A percentile compares a stretch with the other conserved stretches of the same genome.
Conservation (phyloP, 2,888 invertebrate genomes). For the Shargacucullia verbasci region DNA sequence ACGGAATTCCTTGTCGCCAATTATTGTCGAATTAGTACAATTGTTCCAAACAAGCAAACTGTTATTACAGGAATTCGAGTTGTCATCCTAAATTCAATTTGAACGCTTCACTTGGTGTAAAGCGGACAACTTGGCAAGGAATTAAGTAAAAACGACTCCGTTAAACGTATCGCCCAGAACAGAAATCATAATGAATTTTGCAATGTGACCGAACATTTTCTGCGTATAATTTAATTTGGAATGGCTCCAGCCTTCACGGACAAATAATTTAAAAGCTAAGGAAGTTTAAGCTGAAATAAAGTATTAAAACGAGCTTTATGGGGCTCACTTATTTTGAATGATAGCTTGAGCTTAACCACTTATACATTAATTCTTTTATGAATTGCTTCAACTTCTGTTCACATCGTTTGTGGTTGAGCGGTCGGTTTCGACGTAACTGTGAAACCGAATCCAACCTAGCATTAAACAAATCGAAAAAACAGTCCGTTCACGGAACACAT, state of each 20-base stretch:
- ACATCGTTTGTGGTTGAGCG: conserved; percentile 31
- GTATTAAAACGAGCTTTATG: conserved; percentile 86
- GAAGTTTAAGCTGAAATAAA: conserved; percentile 87
- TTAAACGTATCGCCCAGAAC: conserved; percentile 67
- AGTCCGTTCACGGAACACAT: conserved; percentile 61
- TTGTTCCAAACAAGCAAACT: conserved; percentile 60
- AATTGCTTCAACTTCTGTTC: conserved; percentile 67
- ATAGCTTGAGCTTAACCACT: conserved; percentile 77
- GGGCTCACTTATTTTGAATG: conserved; percentile 78
- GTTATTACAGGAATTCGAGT: conserved; percentile 58
- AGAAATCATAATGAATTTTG: conserved; percentile 79
- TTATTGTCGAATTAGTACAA: conserved; percentile 54
- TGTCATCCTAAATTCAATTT: conserved; percentile 61
- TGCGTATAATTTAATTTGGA: conserved; percentile 87
- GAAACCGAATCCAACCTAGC: conserved; percentile 66
- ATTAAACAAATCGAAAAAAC: conserved; percentile 70
- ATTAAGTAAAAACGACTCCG: conserved; percentile 66
- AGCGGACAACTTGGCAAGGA: conserved; percentile 65
- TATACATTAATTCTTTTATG: conserved; percentile 77
- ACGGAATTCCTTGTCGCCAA: conserved; percentile 50
- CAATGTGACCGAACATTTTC: conserved; percentile 79
- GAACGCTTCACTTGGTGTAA: conserved; percentile 59
- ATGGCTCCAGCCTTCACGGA: conserved; percentile 81
- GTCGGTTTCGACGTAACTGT: conserved; percentile 26
- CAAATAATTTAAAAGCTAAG: conserved; percentile 85